Evolutionary conservation across 2,888 invertebrate genomes (phyloP).

Genomic region (Trypoxylon attenuatum): DNA sequence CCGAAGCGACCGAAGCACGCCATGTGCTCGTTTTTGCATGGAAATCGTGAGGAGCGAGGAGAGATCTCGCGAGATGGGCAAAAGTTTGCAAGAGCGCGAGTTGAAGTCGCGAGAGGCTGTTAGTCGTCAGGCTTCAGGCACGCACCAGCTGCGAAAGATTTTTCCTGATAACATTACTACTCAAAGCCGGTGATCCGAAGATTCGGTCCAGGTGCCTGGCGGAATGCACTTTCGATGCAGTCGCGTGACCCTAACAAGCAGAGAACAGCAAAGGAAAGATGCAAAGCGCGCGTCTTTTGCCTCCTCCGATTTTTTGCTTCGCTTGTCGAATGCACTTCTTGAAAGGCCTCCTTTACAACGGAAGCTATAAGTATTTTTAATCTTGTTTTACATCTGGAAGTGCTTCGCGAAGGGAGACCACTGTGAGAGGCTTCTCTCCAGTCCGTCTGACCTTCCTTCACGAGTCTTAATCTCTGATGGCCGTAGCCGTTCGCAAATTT

Average conservation of each 20-base stretch:
- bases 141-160: neutral
- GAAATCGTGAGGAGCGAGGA: neutral
- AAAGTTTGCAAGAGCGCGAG: neutral
- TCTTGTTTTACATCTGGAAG: slow-evolving; percentile 27
- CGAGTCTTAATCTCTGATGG: neutral
- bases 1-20: neutral
- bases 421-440: neutral
- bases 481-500: no score
- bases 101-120: neutral
- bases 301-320: neutral
- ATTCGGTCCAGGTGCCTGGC: slow-evolving; percentile 15
- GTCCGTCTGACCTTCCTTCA: neutral
- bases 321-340: neutral
- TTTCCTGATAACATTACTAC: neutral
- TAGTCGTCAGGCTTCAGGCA: neutral
- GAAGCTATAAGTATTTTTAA: slow-evolving; percentile 35
- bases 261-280: no score
- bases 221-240: slow-evolving; percentile 32
- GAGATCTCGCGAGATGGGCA: no score
- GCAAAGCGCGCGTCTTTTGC: neutral
- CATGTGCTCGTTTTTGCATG: neutral
- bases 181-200: slow-evolving; percentile 15
- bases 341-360: neutral
- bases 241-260: slow-evolving; percentile 6
- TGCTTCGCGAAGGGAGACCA: neutral